Base-by-base conservation (phyloP, 1,140 invertebrate species). In the Cylas formicarius region DNA sequence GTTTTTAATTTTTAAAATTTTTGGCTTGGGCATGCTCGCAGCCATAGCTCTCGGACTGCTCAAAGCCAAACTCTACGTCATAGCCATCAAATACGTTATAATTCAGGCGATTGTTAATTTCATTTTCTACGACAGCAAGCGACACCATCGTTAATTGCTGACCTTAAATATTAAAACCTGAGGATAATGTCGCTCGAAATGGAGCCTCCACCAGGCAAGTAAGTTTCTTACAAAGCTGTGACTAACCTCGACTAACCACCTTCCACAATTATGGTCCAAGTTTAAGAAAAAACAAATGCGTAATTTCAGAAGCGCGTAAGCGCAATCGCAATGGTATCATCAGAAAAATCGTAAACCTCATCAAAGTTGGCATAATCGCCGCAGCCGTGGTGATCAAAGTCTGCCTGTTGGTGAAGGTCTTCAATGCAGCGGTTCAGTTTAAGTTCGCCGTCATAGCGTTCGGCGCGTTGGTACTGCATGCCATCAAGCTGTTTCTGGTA, bases 51-150 rank as follows among this genome's bases (percentile, higher is more conserved):
- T 22, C n/a, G 33, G n/a, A n/a, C 26, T 11, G 18, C n/a, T 44
- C 21, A 27, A 26, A 4, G 11, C 43, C 11, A 44, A 44, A 19
- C 21, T 44, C 10, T 29, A 44, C 32, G 29, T 44, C n/a, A 24
- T 44, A 14, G 43, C 43, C 19, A 44, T 44, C 17, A 14, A 29
- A 14, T 27, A 11, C 10, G 43, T 44, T 17, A 17, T 37, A n/a
- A 28, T 44, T 16, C 43, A 44, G 24, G 43, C 43, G 1, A 44
- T 36, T 20, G 31, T 29, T 23, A 44, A 44, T 44, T 28, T 37
- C 21, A 28, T 44, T 11, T 19, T 22, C 21, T 44, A 29, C 38
- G 23, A 26, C 14, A 18, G 33, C 33, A 11, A 22, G 19, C 8
- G 33, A 13, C 5, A 41, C 6, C 33, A 31, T 18, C 18, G 6